These are phyloP conservation scores for Spodoptera litura DNA, from an alignment of 1,140 invertebrate species.

Conservation along the genomic window DNA sequence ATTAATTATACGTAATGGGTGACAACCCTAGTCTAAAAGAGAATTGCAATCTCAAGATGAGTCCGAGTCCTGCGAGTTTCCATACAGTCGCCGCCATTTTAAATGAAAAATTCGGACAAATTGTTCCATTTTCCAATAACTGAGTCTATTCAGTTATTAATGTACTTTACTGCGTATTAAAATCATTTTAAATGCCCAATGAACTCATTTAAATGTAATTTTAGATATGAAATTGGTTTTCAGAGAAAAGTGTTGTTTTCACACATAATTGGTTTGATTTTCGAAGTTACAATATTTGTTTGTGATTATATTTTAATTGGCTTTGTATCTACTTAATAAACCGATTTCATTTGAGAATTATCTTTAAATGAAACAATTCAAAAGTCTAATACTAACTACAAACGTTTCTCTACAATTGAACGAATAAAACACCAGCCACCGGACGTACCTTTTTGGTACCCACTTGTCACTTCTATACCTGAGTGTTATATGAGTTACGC, in stretches of 20 bases:
- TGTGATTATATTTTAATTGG: background rate
- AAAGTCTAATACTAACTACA: too few species aligned
- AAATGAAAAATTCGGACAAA: conserved; percentile 64
- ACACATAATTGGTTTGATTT: background rate
- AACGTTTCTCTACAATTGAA: too few species aligned
- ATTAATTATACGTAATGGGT: background rate
- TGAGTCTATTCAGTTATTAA: conserved; percentile 46
- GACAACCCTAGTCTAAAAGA: conserved; percentile 59
- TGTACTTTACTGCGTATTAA: conserved; percentile 36
- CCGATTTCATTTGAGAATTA: too few species aligned
- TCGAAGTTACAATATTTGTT: background rate
- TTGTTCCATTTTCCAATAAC: conserved; percentile 61
- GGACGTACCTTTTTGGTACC: too few species aligned
- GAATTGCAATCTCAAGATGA: conserved; percentile 71
- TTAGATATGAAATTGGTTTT: background rate
- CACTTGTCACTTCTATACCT: too few species aligned
- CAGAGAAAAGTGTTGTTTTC: background rate
- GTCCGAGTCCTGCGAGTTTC: conserved; percentile 59
- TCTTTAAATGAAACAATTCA: too few species aligned
- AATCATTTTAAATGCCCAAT: background rate
- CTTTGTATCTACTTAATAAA: too few species aligned
- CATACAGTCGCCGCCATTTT: conserved; percentile 61
- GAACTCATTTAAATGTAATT: background rate
- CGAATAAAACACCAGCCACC: too few species aligned
- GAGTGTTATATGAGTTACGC: conserved; percentile 2